Conservation (phyloP, 2,888 invertebrate genomes). For the Chouioia cunea region DNA sequence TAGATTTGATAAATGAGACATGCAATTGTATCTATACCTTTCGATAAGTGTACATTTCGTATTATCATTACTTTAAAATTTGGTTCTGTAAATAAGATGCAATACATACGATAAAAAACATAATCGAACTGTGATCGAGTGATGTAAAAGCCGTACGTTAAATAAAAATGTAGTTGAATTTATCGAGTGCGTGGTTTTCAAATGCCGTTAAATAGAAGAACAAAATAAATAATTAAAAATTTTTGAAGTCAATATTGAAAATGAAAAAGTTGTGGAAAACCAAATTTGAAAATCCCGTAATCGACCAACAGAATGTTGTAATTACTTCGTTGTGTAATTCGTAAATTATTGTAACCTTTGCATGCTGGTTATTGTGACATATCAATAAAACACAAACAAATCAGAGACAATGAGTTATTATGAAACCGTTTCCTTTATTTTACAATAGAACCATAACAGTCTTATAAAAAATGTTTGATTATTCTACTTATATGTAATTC, state of each 20-base stretch:
- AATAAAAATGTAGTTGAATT: slow-evolving; percentile 2
- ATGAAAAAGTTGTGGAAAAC: slow-evolving; percentile 3
- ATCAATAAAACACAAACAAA: slow-evolving; percentile 55
- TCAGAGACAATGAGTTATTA: slow-evolving; percentile 3
- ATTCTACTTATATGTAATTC: too few relatives aligned
- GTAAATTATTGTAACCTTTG: slow-evolving; percentile 59
- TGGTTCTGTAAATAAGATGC: slow-evolving; percentile 26
- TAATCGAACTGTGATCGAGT: slow-evolving; percentile 64
- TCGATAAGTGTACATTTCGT: background rate
- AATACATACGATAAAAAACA: slow-evolving; percentile 54
- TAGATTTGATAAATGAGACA: slow-evolving; percentile 4
- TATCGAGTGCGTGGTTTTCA: slow-evolving; percentile 21
- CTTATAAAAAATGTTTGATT: too few relatives aligned
- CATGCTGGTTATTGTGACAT: slow-evolving; percentile 64
- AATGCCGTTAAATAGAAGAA: background rate
- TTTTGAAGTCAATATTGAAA: slow-evolving; percentile 1
- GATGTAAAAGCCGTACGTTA: slow-evolving; percentile 43
- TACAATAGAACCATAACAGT: too few relatives aligned
- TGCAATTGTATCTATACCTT: background rate
- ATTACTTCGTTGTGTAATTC: slow-evolving; percentile 54
- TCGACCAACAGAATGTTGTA: slow-evolving; percentile 48
- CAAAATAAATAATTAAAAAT: background rate
- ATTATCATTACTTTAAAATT: background rate
- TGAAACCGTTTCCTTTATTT: slow-evolving; percentile 3
- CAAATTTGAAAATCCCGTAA: slow-evolving; percentile 36